Percentiles rank a stretch among this genome's conserved stretches.
phyloP scores from a whole-genome alignment of 1,140 invertebrate genomes.

The Pseudomyrmex dendroicus region DNA sequence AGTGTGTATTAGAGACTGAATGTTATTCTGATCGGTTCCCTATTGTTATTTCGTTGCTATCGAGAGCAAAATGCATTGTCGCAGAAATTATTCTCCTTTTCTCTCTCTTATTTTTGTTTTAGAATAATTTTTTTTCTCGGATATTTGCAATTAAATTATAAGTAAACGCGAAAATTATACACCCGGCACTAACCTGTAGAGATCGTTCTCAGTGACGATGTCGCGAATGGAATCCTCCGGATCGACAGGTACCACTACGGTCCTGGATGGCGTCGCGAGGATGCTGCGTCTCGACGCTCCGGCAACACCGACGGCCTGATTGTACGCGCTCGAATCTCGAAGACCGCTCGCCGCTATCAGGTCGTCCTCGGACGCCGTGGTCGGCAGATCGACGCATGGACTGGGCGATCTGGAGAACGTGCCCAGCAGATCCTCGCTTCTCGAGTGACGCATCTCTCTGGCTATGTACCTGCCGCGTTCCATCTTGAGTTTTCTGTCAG shows the following conservation, averaged over 20 bases:
- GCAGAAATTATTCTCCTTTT: too few relatives aligned
- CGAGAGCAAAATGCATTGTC: too few relatives aligned
- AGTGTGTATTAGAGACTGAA: not conserved
- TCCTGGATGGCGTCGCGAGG: constrained; percentile 61
- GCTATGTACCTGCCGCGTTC: constrained; percentile 75
- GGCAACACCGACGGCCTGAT: constrained; percentile 11
- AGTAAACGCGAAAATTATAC: too few relatives aligned
- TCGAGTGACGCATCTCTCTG: constrained; percentile 81
- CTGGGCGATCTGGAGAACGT: constrained; percentile 75
- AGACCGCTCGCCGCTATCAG: constrained; percentile 82
- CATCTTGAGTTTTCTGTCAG: constrained; percentile 25
- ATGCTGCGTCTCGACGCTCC: constrained; percentile 29
- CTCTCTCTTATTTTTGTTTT: too few relatives aligned
- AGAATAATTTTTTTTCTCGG: too few relatives aligned
- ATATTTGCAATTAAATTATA: too few relatives aligned
- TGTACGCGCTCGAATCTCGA: constrained; percentile 71
- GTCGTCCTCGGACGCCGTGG: constrained; percentile 82
- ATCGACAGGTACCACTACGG: constrained; percentile 79
- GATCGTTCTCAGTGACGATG: constrained; percentile 88
- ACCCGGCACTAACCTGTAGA: constrained; percentile 85
- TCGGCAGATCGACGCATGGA: constrained; percentile 67
- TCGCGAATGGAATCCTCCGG: constrained; percentile 88
- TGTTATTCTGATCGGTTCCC: too few relatives aligned
- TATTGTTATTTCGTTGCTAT: too few relatives aligned
- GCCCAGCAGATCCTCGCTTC: constrained; percentile 81